Conservation (phyloP, 2,888 invertebrate species). For the Tiliacea citrago region DNA sequence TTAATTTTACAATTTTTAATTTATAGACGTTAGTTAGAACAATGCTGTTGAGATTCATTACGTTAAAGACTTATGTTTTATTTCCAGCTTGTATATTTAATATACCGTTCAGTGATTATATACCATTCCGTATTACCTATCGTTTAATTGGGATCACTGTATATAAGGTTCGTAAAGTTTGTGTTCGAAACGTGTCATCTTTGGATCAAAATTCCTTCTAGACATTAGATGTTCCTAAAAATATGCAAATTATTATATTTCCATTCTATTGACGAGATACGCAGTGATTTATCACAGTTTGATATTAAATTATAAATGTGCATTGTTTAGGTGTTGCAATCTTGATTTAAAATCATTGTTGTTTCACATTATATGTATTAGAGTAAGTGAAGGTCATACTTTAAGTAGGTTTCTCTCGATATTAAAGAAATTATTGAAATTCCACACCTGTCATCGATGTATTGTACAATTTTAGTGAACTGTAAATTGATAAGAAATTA, state of each 20-base stretch:
- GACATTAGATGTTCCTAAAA: slow-evolving; percentile 78
- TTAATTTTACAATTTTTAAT: slow-evolving; percentile 64
- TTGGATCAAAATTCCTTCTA: slow-evolving; percentile 73
- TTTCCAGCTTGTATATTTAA: slow-evolving; percentile 68
- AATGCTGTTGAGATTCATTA: slow-evolving; percentile 77
- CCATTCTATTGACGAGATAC: slow-evolving; percentile 67
- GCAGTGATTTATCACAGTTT: slow-evolving; percentile 69
- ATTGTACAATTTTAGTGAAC: slow-evolving; percentile 88
- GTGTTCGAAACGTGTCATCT: slow-evolving; percentile 68
- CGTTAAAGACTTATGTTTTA: slow-evolving; percentile 66
- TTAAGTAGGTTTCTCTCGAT: slow-evolving; percentile 76
- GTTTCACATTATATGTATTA: slow-evolving; percentile 74
- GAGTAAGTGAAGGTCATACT: slow-evolving; percentile 73
- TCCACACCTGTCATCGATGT: slow-evolving; percentile 86
- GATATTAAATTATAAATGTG: slow-evolving; percentile 67
- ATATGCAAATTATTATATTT: slow-evolving; percentile 68
- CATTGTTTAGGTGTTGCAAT: slow-evolving; percentile 72
- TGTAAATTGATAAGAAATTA: slow-evolving; percentile 88
- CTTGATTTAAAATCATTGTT: slow-evolving; percentile 82
- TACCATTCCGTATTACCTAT: slow-evolving; percentile 78
- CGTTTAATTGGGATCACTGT: slow-evolving; percentile 73
- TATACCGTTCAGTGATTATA: slow-evolving; percentile 76
- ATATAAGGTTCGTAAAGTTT: slow-evolving; percentile 69
- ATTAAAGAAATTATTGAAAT: slow-evolving; percentile 72
- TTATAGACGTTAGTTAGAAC: slow-evolving; percentile 74